Conservation (phyloP, 2,888 invertebrate species). For the Nomada ferruginata region DNA sequence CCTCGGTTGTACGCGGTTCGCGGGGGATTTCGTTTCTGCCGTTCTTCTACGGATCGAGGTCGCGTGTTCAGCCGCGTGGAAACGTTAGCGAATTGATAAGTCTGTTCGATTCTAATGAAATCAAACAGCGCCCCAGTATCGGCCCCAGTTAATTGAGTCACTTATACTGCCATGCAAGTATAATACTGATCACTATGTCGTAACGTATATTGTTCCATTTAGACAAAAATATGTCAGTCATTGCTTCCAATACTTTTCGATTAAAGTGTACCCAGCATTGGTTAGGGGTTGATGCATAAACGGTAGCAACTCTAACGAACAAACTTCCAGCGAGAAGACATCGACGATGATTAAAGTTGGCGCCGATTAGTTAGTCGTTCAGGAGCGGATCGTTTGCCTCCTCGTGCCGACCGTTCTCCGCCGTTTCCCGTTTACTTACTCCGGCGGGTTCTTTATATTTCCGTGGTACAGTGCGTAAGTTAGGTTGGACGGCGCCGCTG, state of each 20-base stretch:
- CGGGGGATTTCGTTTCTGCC: slow-evolving; percentile 12
- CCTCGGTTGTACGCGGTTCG: neutral
- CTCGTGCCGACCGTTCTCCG: slow-evolving; percentile 3
- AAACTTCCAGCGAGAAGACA: neutral
- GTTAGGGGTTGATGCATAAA: no score
- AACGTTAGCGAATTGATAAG: slow-evolving; percentile 27
- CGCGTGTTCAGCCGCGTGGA: slow-evolving; percentile 33
- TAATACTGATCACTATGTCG: no score
- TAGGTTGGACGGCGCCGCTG: slow-evolving; percentile 11
- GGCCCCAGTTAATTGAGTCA: slow-evolving; percentile 31
- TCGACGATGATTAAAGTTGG: slow-evolving; percentile 21
- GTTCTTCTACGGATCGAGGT: slow-evolving; percentile 35
- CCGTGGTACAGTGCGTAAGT: slow-evolving; percentile 1
- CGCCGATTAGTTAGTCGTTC: slow-evolving; percentile 19
- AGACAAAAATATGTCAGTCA: no score
- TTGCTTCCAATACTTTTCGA: no score
- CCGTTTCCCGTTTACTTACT: slow-evolving; percentile 14
- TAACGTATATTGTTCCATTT: no score
- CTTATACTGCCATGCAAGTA: neutral
- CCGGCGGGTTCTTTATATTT: slow-evolving; percentile 23
- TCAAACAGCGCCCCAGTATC: neutral
- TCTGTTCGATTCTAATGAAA: slow-evolving; percentile 18
- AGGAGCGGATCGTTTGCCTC: neutral
- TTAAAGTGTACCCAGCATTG: no score
- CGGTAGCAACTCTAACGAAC: no score